Evolutionary conservation across 2,888 invertebrate genomes (phyloP), one percentile per base, ranked within the genome.

Genomic region (Gandaritis pyraliata): DNA sequence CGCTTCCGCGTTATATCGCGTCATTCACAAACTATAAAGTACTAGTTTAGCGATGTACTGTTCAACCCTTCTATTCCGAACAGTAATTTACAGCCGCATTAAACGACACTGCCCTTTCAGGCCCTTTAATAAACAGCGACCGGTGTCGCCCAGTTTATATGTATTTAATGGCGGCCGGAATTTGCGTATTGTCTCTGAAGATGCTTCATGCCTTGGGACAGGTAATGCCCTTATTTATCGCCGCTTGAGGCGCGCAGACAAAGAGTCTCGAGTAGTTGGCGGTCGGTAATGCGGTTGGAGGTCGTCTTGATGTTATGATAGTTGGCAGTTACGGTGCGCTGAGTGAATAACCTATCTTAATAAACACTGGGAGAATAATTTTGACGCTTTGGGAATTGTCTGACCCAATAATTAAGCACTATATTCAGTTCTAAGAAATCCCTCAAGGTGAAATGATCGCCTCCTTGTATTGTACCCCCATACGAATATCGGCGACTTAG

Each of bases 221-320:
- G 90, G 90, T 90, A 87, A 90, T 88, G 86, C 81, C 79, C 78
- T 89, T 88, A 90, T 90, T 90, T 89, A 90, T 89, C 72, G 85
- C 81, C 82, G 79, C 82, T 89, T 83, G 85, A 86, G 78, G 78
- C 76, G 74, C 78, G 70, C 76, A 77, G 78, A 86, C 87, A 88
- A 87, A 85, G 87, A 84, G 80, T 78, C 78, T 78, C 7, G 68
- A 82, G 83, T 83, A 82, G 81, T 82, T 82, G 56, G 71, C 45
- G 60, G 60, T 51, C 50, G 47, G 51, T 51, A 53, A 43, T 43
- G 72, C 65, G 75, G 74, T 65, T 69, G 67, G 70, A 70, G 74
- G 75, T 75, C 72, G 73, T 65, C 64, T 63, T 69, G 59, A 77
- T 78, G 81, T 83, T 85, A 81, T 85, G 81, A 84, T 85, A 83